Base-by-base conservation (phyloP, 2,797 vertebrate genomes). In the Gouania willdenowi region DNA sequence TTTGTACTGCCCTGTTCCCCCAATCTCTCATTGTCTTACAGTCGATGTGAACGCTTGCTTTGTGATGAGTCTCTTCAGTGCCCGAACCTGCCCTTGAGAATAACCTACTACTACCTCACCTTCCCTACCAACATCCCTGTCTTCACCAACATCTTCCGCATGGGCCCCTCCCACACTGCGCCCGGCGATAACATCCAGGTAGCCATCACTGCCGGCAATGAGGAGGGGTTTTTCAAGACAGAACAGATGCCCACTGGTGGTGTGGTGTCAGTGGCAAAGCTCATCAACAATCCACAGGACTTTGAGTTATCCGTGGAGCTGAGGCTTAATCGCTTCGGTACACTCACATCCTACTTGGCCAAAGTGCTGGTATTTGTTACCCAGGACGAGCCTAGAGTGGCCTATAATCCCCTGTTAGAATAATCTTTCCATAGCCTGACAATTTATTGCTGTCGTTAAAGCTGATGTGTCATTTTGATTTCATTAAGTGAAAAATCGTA, bases 1-100 rank as follows among this genome's bases (percentile, higher is more conserved):
- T 71, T 53, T 67, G 52, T 82, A 74, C 52, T 49, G 28, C 64
- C 58, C 47, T 39, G 11, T 43, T 48, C 41, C 17, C 36, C 42
- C 40, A 18, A 11, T 26, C 17, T 38, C 34, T 33, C 14, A 79
- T 71, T 84, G 81, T 49, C 78, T 92, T 92, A 85, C 95, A 98
- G 97, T 90, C 93, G 93, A 92, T 99, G 97, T 25, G 96, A 99
- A 84, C 96, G 94, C 90, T 94, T 98, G 93, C 90, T 93, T 91
- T 98, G 97, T 91, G 91, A 91, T 91, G 93, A 93, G 71, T 91
- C 85, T 91, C 73, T 80, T 64, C 92, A 96, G 84, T 99, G 97
- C 90, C 91, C 89, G 89, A 82, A 83, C 87, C 89, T 92, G 89
- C 95, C 97, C 74, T 71, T 95, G 92, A 91, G 95, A 93, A 96